Percentiles rank a stretch among this genome's conserved stretches.
Evolutionary conservation across 2,113 vertebrate species (phyloP).

Genomic region (Panurus biarmicus): DNA sequence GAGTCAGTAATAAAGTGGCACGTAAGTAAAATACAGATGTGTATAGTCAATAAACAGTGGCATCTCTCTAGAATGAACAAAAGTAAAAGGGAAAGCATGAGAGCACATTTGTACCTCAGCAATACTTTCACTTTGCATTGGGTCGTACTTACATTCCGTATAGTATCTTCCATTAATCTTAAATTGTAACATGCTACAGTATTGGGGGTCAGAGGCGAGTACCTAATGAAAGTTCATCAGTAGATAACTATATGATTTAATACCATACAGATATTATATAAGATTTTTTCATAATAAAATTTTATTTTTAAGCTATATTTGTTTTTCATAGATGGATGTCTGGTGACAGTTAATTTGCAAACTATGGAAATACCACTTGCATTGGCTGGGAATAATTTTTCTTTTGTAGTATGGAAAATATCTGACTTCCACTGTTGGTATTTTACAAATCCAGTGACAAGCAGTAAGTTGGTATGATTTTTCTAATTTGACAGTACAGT

Average conservation of each 20-base stretch:
- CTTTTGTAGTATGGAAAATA: background rate
- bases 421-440: background rate
- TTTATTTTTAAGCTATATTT: background rate
- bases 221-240: background rate
- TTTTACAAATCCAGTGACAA: background rate
- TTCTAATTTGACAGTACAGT: background rate
- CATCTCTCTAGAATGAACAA: background rate
- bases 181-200: background rate
- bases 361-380: background rate
- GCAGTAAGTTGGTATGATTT: background rate
- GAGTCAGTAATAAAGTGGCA: background rate
- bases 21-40: background rate
- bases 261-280: background rate
- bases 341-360: background rate
- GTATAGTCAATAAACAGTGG: background rate
- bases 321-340: background rate
- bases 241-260: background rate
- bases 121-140: background rate
- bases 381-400: background rate
- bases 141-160: rapidly evolving
- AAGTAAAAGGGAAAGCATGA: background rate
- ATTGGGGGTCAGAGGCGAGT: background rate
- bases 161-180: background rate
- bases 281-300: background rate
- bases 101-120: background rate